Evolutionary conservation across 2,113 vertebrate genomes (phyloP).

Genomic region (Cebidichthys violaceus): DNA sequence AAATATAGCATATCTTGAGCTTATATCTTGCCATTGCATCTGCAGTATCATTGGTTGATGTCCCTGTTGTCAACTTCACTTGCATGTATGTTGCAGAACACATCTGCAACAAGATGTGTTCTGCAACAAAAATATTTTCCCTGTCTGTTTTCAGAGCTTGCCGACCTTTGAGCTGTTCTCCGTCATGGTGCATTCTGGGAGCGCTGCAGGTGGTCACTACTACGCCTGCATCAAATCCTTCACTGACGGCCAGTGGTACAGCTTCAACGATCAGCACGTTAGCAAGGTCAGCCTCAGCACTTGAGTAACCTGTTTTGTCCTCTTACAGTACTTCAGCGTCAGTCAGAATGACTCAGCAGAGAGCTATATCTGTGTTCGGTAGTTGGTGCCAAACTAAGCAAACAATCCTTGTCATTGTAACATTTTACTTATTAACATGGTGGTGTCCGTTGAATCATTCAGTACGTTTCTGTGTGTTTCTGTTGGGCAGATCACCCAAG

Average conservation of each 20-base stretch:
- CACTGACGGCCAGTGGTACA: slow-evolving; percentile 97
- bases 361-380: neutral
- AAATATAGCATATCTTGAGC: neutral
- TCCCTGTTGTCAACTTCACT: neutral
- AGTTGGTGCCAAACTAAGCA: neutral
- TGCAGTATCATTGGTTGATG: neutral
- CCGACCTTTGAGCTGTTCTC: slow-evolving; percentile 97
- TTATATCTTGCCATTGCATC: neutral
- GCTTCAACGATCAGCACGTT: slow-evolving; percentile 99
- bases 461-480: neutral
- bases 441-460: neutral
- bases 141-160: slow-evolving; percentile 85
- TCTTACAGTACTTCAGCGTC: neutral
- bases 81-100: neutral
- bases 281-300: slow-evolving; percentile 89
- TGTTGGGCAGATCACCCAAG: slow-evolving; percentile 92
- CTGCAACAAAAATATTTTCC: neutral
- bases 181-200: slow-evolving; percentile 99
- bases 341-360: neutral
- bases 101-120: no score
- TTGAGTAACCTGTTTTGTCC: neutral
- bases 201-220: slow-evolving; percentile 98
- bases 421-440: neutral
- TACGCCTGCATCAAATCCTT: slow-evolving; percentile 99
- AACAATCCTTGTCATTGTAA: neutral